Percentiles rank a stretch among this genome's conserved stretches.
These are phyloP conservation scores for Erethizon dorsatum DNA, from an alignment of 2,797 vertebrate genomes.

Conservation along the genomic window DNA sequence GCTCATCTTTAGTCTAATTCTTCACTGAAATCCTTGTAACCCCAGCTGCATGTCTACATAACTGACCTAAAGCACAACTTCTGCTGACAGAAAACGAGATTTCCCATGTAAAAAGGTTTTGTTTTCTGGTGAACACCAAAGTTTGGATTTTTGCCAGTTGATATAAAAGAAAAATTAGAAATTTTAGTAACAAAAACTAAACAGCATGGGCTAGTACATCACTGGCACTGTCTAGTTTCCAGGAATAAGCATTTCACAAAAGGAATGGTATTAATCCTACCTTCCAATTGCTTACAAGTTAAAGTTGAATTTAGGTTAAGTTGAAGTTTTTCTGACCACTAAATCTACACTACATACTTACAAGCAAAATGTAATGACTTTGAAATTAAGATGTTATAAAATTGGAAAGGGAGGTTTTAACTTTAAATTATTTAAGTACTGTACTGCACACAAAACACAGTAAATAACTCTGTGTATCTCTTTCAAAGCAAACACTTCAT, in stretches of 20 bases:
- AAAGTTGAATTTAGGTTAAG: not conserved
- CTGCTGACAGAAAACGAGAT: not conserved
- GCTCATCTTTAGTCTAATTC: not conserved
- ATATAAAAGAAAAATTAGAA: not conserved
- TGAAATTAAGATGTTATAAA: not conserved
- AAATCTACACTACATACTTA: not conserved
- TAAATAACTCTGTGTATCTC: not conserved
- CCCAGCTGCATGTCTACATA: not conserved
- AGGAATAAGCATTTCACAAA: not conserved
- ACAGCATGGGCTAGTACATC: not conserved
- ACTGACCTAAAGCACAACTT: not conserved
- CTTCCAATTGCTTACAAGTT: not conserved
- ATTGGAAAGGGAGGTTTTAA: not conserved
- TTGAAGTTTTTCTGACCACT: not conserved
- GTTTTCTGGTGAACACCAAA: not conserved
- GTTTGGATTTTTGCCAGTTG: slow-evolving; percentile 1
- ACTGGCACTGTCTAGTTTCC: not conserved
- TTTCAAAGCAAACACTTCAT: not conserved
- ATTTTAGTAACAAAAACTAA: not conserved
- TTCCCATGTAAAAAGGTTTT: not conserved
- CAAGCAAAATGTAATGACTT: not conserved
- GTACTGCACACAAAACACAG: not conserved
- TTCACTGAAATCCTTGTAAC: not conserved
- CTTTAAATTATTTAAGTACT: not conserved
- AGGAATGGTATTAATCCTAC: not conserved